Evolutionary conservation across 2,888 invertebrate genomes (phyloP), one percentile per base, ranked within the genome.

Genomic region (Lasius fuliginosus): DNA sequence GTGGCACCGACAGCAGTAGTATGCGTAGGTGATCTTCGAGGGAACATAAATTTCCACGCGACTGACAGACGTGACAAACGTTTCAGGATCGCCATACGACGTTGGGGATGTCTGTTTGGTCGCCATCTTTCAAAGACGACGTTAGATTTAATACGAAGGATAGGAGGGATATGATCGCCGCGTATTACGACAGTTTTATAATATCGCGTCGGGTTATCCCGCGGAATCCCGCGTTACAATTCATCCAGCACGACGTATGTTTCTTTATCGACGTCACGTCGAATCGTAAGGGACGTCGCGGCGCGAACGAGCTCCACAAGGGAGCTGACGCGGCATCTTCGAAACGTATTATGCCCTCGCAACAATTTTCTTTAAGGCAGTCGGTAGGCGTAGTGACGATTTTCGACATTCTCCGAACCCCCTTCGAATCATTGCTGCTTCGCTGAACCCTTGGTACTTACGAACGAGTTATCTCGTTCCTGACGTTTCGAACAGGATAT

Each of bases 31-130:
- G 84, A 90, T 90, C 85, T 86, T 83, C 65, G 87, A 84, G 23
- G 27, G 23, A 65, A 64, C 69, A 89, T 89, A 90, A 89, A 89
- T 91, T 77, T n/a, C 82, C 27, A n/a, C 49, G 67, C 53, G 46
- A 46, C 58, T 85, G 86, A 85, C 82, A 85, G 86, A 65, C 81
- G 58, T 90, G 89, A 90, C 81, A 89, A 89, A 88, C 86, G 85
- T 46, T 46, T 23, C 58, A 56, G 79, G 74, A 82, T 88, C 82
- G 83, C 74, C 82, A 4, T 65, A 15, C 53, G 73, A 56, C 58
- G 53, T 12, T 23, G 23, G 12, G 49, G 18, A n/a, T 42, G 23
- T 58, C 40, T 65, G 62, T 64, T 69, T 68, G 65, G n/a, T 49
- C 67, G 75, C 71, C 65, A 85, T 88, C 83, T 76, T 85, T 89